Percentiles rank a stretch among this genome's conserved stretches.
Conservation (phyloP, 2,113 vertebrate species). For the Mionectes macconnelli region DNA sequence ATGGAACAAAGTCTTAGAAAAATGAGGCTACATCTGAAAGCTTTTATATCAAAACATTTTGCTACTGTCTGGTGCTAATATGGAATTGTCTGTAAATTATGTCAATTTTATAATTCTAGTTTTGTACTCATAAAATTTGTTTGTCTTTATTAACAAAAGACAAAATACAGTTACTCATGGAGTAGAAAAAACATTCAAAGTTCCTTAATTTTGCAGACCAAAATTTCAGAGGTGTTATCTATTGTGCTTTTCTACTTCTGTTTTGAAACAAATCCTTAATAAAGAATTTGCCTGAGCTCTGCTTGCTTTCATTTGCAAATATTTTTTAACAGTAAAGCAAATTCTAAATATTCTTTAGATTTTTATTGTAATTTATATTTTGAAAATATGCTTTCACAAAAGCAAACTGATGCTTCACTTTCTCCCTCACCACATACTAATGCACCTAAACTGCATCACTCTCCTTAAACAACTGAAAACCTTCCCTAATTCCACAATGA, state of each 20-base stretch:
- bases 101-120: constrained; percentile 67
- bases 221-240: constrained; percentile 53
- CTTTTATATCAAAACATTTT: constrained; percentile 66
- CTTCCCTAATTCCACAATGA: background rate
- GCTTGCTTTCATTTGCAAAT: constrained; percentile 9
- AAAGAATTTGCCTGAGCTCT: constrained; percentile 75
- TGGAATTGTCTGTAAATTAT: constrained; percentile 74
- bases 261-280: constrained; percentile 77
- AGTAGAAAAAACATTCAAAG: constrained; percentile 50
- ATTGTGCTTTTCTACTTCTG: constrained; percentile 70
- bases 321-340: background rate
- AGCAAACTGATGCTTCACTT: background rate
- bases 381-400: background rate
- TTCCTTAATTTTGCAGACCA: constrained; percentile 64
- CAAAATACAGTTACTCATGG: constrained; percentile 43
- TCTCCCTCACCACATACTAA: background rate
- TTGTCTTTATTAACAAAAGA: constrained; percentile 57
- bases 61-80: constrained; percentile 55
- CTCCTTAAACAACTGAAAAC: background rate
- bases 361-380: background rate
- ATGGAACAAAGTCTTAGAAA: constrained; percentile 36
- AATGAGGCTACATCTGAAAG: constrained; percentile 67
- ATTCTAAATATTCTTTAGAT: background rate
- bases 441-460: background rate
- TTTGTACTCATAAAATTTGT: constrained; percentile 70